These are phyloP conservation scores for Gymnothorax reevesii DNA, from an alignment of 2,797 vertebrate species.

Conservation along the genomic window DNA sequence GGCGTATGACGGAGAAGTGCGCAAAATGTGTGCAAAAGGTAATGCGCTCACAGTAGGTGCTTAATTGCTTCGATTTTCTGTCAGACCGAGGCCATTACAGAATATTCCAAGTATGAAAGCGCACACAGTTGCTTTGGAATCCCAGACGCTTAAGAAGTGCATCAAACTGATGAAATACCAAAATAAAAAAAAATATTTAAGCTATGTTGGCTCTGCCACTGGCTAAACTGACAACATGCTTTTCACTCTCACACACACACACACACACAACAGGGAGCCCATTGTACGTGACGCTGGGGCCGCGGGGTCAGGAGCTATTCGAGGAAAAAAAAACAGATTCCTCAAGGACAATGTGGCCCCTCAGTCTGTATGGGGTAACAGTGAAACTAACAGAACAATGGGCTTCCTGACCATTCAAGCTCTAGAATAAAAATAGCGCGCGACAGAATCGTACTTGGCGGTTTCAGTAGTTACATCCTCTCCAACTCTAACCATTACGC, in stretches of 20 bases:
- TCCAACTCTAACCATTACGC: not conserved
- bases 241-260: not conserved
- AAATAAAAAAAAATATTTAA: not conserved
- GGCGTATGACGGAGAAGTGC: not conserved
- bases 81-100: not conserved
- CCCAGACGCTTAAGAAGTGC: not conserved
- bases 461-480: not conserved
- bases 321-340: not conserved
- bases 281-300: not conserved
- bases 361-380: not conserved
- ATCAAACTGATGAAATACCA: not conserved
- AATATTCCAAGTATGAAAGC: not conserved
- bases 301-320: not conserved
- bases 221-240: not conserved
- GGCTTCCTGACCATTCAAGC: not conserved
- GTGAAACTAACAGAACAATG: not conserved
- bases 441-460: not conserved
- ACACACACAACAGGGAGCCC: not conserved
- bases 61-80: not conserved
- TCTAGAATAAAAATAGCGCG: not conserved
- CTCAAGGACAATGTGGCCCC: not conserved
- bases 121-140: not conserved
- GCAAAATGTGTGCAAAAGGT: not conserved
- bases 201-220: not conserved
- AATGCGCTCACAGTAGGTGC: not conserved